Evolutionary conservation across 1,140 invertebrate species (phyloP), one percentile per base, ranked within the genome.

Genomic region (Onthophagus taurus): DNA sequence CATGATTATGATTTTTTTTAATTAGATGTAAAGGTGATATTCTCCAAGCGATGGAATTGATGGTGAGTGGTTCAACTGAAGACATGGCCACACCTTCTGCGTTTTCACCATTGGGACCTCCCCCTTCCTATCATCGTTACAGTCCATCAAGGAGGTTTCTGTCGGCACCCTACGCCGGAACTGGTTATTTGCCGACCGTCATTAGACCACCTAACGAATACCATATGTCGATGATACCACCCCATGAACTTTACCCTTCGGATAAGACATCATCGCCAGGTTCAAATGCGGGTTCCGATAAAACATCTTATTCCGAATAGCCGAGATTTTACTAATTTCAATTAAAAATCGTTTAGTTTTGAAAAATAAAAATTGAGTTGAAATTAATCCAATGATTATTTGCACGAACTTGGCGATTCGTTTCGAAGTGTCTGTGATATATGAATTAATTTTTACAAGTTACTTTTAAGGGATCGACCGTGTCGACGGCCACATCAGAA

Each of bases 11-110:
- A 26, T 26, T 26, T 26, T 26, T 26, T 26, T 7, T 26, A 4
- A 34, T 34, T 34, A 63, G 61, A 45, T 65, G 61, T 57, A 78
- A 80, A 65, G 88, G 89, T 0, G 89, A 94, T 59, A 83, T 92
- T 0, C 77, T 93, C 0, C 82, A 88, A 52, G 87, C 89, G 1
- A 93, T 95, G 75, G 89, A 95, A 59, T 77, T 85, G 34, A 77
- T 90, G 72, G 71, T 89, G 11, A 80, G 80, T 53, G 80, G 80
- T 29, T 71, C 74, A 29, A 71, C 71, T 38, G 62, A 65, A 3
- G 59, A 61, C 19, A 41, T 53, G 8, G 59, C 68, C 0, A 63
- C 68, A 6, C 66, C 69, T 24, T 85, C 83, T 1, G 84, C 83
- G 6, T 87, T 86, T 59, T 83, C 82, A 6, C 83, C 84, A 0